Percentiles rank a stretch among this genome's conserved stretches.
These are phyloP conservation scores for Cataglyphis albicans DNA, from an alignment of 2,888 invertebrate species.

Conservation along the genomic window DNA sequence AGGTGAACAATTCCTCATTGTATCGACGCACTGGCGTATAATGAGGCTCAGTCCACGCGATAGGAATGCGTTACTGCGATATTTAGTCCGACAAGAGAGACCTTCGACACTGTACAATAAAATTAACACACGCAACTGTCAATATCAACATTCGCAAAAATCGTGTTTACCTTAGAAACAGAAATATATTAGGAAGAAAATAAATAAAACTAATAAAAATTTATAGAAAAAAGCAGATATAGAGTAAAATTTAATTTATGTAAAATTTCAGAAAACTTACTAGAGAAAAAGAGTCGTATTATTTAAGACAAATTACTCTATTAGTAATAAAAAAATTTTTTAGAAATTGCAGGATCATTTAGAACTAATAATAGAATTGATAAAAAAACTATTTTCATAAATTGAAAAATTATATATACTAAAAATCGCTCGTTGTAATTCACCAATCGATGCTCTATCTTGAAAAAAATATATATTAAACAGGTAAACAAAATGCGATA, in stretches of 20 bases:
- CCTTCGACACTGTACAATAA: neutral
- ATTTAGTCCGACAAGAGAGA: slow-evolving; percentile 12
- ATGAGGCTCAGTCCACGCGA: slow-evolving; percentile 54
- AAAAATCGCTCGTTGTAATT: neutral
- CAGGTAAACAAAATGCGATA: slow-evolving; percentile 11
- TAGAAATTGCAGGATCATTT: neutral
- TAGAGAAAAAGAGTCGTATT: neutral
- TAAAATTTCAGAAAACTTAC: neutral
- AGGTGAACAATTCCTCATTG: slow-evolving; percentile 69
- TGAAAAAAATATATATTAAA: slow-evolving; percentile 6
- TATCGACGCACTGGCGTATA: slow-evolving; percentile 61
- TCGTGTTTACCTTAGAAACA: neutral
- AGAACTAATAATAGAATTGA: neutral
- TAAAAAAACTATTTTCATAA: neutral
- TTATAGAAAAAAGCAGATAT: neutral
- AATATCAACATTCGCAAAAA: neutral
- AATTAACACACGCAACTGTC: neutral
- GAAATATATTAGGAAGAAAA: neutral
- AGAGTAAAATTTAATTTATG: too few relatives aligned
- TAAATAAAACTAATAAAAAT: neutral
- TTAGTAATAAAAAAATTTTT: neutral
- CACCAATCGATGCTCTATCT: neutral
- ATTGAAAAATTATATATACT: slow-evolving; percentile 13
- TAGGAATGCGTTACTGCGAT: slow-evolving; percentile 48
- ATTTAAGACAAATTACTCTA: neutral